A percentile compares a stretch with the other conserved stretches of the same genome.
Conservation (phyloP, 2,797 vertebrate genomes). For the Fratercula arctica region DNA sequence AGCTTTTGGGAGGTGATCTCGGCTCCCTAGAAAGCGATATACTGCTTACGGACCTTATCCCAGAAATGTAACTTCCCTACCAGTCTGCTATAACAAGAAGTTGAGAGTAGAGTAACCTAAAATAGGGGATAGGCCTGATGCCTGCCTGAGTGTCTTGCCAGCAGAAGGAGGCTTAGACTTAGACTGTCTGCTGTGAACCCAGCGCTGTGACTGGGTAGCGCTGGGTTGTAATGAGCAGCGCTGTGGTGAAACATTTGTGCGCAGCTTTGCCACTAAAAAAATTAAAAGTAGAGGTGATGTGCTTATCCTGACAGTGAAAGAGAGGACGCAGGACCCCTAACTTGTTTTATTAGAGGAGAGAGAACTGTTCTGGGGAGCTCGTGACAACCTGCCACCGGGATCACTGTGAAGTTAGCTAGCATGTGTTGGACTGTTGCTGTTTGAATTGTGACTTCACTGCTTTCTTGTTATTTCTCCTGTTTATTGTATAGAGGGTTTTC, state of each 20-base stretch:
- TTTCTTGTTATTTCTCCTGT: neutral
- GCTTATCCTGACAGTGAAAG: neutral
- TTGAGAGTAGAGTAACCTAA: neutral
- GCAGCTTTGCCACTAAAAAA: neutral
- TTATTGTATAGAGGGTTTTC: neutral
- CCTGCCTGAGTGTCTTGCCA: neutral
- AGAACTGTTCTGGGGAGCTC: neutral
- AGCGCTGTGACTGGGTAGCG: neutral
- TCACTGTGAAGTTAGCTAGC: neutral
- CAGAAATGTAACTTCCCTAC: neutral
- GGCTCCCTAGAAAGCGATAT: neutral
- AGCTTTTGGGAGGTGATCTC: neutral
- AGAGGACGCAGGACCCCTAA: neutral
- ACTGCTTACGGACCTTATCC: neutral
- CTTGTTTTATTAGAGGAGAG: neutral
- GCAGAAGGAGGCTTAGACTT: neutral
- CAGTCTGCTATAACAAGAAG: neutral
- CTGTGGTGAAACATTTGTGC: neutral
- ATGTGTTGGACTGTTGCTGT: neutral
- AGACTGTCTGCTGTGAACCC: neutral
- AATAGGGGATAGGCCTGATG: neutral
- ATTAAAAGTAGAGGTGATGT: neutral
- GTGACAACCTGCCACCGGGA: neutral
- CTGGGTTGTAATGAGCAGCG: neutral
- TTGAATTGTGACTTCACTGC: neutral